These are phyloP conservation scores for Lasiurus borealis DNA, from an alignment of 2,113 vertebrate species.

Conservation along the genomic window DNA sequence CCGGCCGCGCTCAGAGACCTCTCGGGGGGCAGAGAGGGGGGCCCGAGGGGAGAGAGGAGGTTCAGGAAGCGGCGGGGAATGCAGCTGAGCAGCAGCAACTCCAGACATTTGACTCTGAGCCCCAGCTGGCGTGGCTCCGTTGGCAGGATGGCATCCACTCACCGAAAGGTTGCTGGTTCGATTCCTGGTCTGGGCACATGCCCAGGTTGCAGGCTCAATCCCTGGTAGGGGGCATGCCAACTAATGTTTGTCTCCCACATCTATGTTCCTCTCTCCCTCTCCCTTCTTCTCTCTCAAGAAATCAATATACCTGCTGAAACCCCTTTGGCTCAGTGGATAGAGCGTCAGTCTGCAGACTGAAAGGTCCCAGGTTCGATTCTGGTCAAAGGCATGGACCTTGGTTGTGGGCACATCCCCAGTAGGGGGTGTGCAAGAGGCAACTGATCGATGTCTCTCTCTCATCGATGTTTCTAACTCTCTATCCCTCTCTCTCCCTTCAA, in stretches of 20 bases:
- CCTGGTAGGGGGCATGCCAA: not conserved
- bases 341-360: too few relatives aligned
- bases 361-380: too few relatives aligned
- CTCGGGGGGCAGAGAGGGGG: not conserved
- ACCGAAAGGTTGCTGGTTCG: not conserved
- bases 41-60: not conserved
- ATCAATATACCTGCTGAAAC: too few relatives aligned
- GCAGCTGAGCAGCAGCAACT: not conserved
- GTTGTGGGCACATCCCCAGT: too few relatives aligned
- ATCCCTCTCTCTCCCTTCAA: too few relatives aligned
- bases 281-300: not conserved
- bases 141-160: not conserved
- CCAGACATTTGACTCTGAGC: not conserved
- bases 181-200: not conserved
- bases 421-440: too few relatives aligned
- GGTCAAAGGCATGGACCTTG: too few relatives aligned
- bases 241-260: not conserved
- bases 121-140: not conserved
- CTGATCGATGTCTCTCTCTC: too few relatives aligned
- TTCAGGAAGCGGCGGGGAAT: not conserved
- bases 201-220: not conserved
- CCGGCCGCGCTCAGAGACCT: accelerated
- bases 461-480: too few relatives aligned
- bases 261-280: not conserved
- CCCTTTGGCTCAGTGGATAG: too few relatives aligned